These are phyloP conservation scores for Pristionchus exspectatus DNA, from an alignment of 2,888 invertebrate genomes.

Conservation along the genomic window DNA sequence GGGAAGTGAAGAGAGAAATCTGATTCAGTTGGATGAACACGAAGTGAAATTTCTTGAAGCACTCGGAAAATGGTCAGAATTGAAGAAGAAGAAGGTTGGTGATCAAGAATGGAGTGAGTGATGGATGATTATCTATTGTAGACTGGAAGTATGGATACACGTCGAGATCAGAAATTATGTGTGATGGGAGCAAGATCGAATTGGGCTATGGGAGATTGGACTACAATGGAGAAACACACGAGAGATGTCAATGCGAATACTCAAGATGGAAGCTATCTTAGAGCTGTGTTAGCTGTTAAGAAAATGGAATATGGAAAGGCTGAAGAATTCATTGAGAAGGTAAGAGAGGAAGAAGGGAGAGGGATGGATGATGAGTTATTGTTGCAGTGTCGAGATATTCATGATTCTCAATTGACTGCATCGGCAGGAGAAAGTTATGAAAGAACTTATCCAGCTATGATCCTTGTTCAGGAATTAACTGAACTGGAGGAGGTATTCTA, in stretches of 20 bases:
- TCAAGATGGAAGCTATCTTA: conserved; percentile 95
- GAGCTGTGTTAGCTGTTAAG: conserved; percentile 93
- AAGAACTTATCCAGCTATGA: conserved; percentile 87
- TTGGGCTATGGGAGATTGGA: conserved; percentile 95
- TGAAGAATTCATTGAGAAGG: conserved; percentile 88
- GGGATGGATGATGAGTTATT: not conserved
- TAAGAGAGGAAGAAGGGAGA: conserved; percentile 21
- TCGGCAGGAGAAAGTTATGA: conserved; percentile 97
- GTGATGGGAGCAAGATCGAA: conserved; percentile 92
- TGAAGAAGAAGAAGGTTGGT: conserved; percentile 64
- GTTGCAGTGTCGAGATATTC: conserved; percentile 87
- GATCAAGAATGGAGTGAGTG: not conserved
- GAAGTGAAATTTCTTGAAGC: conserved; percentile 97
- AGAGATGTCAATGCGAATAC: conserved; percentile 88
- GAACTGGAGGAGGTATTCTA: conserved; percentile 89
- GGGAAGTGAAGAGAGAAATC: not conserved
- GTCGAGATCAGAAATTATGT: conserved; percentile 84
- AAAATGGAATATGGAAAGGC: conserved; percentile 81
- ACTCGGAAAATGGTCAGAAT: conserved; percentile 91
- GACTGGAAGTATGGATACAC: not conserved
- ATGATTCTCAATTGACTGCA: conserved; percentile 96
- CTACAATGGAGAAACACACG: conserved; percentile 9
- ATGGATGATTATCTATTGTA: not conserved
- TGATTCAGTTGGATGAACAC: conserved; percentile 87
- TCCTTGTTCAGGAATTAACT: conserved; percentile 95